Percentiles rank a stretch among this genome's conserved stretches.
phyloP scores from a whole-genome alignment of 2,888 invertebrate genomes.

The Leistus spinibarbis region DNA sequence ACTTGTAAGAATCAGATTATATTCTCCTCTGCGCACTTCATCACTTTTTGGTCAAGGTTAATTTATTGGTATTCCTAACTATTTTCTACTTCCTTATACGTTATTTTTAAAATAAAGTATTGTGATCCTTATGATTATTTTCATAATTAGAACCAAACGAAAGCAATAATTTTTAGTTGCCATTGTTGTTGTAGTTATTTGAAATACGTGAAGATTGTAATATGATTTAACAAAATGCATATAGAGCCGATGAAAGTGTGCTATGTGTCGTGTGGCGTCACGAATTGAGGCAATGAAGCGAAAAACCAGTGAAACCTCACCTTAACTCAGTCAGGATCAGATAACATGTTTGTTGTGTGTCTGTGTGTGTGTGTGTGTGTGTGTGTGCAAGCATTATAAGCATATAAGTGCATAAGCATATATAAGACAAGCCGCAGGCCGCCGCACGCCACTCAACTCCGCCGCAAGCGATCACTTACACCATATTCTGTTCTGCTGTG shows the following conservation, averaged over 20 bases:
- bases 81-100: too few species aligned
- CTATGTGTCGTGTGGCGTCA: slow-evolving; percentile 11
- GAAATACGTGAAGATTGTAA: too few species aligned
- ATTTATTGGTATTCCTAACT: too few species aligned
- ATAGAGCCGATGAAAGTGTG: not conserved
- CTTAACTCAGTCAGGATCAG: not conserved
- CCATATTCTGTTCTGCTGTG: not conserved
- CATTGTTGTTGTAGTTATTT: too few species aligned
- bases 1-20: not conserved
- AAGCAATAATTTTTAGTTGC: too few species aligned
- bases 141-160: too few species aligned
- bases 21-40: too few species aligned
- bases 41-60: too few species aligned
- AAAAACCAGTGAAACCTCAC: not conserved
- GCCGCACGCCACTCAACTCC: not conserved
- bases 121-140: too few species aligned
- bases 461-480: not conserved
- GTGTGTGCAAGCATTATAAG: not conserved
- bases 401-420: not conserved
- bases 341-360: not conserved
- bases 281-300: slow-evolving; percentile 3
- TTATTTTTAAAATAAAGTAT: too few species aligned
- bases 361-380: not conserved
- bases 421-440: not conserved
- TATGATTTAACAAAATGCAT: too few species aligned